A percentile compares a stretch with the other conserved stretches of the same genome.
phyloP scores from a whole-genome alignment of 1,140 invertebrate genomes.

The Cephus cinctus region DNA sequence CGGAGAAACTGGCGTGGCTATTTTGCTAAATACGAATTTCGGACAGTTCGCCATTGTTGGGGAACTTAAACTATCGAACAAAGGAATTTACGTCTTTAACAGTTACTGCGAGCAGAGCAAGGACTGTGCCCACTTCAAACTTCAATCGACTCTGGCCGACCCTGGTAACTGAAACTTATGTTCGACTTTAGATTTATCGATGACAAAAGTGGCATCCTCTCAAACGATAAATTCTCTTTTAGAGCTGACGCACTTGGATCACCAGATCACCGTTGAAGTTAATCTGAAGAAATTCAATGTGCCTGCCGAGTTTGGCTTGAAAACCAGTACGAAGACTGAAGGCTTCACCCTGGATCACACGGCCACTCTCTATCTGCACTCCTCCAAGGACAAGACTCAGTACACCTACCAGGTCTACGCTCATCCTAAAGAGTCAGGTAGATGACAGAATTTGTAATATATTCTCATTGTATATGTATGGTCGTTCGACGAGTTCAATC shows the following conservation, averaged over 20 bases:
- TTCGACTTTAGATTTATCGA: too few species aligned
- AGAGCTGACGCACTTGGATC: constrained; percentile 49
- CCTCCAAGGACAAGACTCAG: constrained; percentile 63
- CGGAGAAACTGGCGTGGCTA: constrained; percentile 62
- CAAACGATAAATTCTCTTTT: constrained; percentile 17
- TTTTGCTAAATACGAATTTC: constrained; percentile 54
- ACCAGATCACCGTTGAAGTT: constrained; percentile 60
- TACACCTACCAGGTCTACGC: constrained; percentile 67
- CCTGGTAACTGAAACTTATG: too few species aligned
- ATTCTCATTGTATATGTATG: too few species aligned
- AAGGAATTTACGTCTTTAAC: constrained; percentile 67
- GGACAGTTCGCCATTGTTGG: constrained; percentile 58
- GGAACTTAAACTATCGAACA: constrained; percentile 68
- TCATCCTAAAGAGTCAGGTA: constrained; percentile 59
- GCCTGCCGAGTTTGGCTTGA: constrained; percentile 68
- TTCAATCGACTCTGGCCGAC: constrained; percentile 60
- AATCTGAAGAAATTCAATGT: constrained; percentile 72
- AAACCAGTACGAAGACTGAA: constrained; percentile 61
- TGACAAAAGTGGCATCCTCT: too few species aligned
- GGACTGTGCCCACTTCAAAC: constrained; percentile 70
- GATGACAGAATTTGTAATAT: constrained; percentile 9
- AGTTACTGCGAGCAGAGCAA: constrained; percentile 76
- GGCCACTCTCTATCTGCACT: constrained; percentile 68
- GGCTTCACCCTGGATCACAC: constrained; percentile 62
- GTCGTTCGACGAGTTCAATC: too few species aligned